A percentile compares a stretch with the other conserved stretches of the same genome.
These are phyloP conservation scores for Scaptomyza graminum DNA, from an alignment of 1,140 invertebrate genomes.

Conservation along the genomic window DNA sequence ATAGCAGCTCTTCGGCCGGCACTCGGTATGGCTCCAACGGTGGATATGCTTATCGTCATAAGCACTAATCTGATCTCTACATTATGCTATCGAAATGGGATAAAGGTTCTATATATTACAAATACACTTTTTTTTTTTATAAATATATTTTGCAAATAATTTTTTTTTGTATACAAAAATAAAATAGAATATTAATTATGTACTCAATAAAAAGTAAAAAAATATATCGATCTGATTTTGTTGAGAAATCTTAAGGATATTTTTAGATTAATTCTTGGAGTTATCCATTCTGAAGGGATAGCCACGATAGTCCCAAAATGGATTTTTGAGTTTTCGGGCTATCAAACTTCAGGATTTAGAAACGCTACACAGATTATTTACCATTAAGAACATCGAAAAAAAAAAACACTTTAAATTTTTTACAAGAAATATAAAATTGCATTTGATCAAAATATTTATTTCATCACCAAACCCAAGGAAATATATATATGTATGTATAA, in stretches of 20 bases:
- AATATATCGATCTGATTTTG: neutral
- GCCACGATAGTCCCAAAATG: too few species aligned
- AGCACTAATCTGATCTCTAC: constrained; percentile 46
- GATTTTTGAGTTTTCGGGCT: too few species aligned
- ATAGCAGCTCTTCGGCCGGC: constrained; percentile 13
- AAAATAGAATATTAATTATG: neutral
- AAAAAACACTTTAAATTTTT: too few species aligned
- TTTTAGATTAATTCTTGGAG: too few species aligned
- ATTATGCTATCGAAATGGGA: constrained; percentile 6
- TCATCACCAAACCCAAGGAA: too few species aligned
- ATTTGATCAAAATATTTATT: neutral
- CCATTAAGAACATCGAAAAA: too few species aligned
- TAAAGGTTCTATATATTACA: neutral
- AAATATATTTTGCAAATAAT: constrained; percentile 1
- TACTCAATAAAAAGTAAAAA: neutral
- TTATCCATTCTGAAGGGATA: too few species aligned
- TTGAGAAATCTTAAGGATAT: too few species aligned
- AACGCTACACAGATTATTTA: too few species aligned
- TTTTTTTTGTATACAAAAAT: neutral
- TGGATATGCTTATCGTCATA: constrained; percentile 60
- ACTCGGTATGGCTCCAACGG: constrained; percentile 57
- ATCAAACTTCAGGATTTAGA: too few species aligned
- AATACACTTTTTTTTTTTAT: neutral
- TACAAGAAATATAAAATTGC: neutral
- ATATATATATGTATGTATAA: neutral